A percentile compares a stretch with the other conserved stretches of the same genome.
These are phyloP conservation scores for Mythimna pallens DNA, from an alignment of 2,888 invertebrate species.

Conservation along the genomic window DNA sequence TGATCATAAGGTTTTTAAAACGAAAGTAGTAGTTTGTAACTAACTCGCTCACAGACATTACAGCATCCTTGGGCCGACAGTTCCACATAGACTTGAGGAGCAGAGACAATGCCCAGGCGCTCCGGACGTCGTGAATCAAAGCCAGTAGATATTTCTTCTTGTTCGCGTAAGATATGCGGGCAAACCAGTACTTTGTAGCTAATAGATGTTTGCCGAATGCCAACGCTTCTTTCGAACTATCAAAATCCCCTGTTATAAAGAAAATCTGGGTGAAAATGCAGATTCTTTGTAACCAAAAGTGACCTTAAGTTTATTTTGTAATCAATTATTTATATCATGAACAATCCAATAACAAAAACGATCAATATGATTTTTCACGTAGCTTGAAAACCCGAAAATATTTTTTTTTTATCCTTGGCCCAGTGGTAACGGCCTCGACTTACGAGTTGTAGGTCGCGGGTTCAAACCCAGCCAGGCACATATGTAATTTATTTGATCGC, in stretches of 20 bases:
- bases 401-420: too few species aligned
- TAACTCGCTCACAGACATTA: conserved; percentile 79
- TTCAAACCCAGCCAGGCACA: too few species aligned
- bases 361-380: too few species aligned
- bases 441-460: too few species aligned
- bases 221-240: conserved; percentile 65
- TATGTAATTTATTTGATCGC: too few species aligned
- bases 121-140: conserved; percentile 77
- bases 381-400: too few species aligned
- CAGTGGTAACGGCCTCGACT: too few species aligned
- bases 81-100: conserved; percentile 86
- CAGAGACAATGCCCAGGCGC: conserved; percentile 81
- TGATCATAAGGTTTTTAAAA: too few species aligned
- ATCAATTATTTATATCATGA: too few species aligned
- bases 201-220: conserved; percentile 77
- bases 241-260: conserved; percentile 62
- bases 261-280: not conserved
- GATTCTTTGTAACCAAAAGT: not conserved
- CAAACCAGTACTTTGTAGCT: conserved; percentile 81
- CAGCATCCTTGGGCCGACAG: conserved; percentile 83
- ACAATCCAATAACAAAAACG: too few species aligned
- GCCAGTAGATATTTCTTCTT: conserved; percentile 80
- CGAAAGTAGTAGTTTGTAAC: conserved; percentile 32
- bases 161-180: conserved; percentile 79
- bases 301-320: too few species aligned